Conservation (phyloP, 2,797 vertebrate species). For the Micropoecilia bifurca region DNA sequence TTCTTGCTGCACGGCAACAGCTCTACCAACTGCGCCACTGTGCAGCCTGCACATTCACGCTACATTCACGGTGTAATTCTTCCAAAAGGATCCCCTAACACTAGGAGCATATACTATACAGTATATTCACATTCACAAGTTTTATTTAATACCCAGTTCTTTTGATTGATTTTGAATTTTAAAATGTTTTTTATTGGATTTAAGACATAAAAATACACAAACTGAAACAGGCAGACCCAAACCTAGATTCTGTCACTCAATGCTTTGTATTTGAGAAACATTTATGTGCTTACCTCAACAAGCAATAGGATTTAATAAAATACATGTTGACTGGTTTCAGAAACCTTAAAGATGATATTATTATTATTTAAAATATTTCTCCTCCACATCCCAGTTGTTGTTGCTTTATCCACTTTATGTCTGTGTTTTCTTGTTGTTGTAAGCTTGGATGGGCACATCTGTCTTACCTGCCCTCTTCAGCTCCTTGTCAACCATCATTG, state of each 20-base stretch:
- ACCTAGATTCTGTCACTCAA: not conserved
- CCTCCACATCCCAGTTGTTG: not conserved
- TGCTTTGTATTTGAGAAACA: not conserved
- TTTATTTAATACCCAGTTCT: not conserved
- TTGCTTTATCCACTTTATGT: not conserved
- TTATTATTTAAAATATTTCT: not conserved
- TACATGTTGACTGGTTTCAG: not conserved
- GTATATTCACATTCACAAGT: not conserved
- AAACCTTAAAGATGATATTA: not conserved
- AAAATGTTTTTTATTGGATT: not conserved
- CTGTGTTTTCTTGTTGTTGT: not conserved
- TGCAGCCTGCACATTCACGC: too few relatives aligned
- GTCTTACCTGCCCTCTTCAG: slow-evolving; percentile 15
- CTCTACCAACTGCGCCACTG: too few relatives aligned
- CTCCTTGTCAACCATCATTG: slow-evolving; percentile 15
- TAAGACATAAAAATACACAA: not conserved
- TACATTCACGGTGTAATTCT: not conserved
- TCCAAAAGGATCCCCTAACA: not conserved
- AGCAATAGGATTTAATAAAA: not conserved
- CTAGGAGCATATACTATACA: not conserved
- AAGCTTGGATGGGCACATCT: slow-evolving; percentile 7
- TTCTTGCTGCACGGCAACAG: too few relatives aligned
- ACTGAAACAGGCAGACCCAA: not conserved
- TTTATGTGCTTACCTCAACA: not conserved
- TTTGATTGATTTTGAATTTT: not conserved